Percentiles rank a stretch among this genome's conserved stretches.
Evolutionary conservation across 2,888 invertebrate genomes (phyloP).

Genomic region (Epistrophe grossulariae): DNA sequence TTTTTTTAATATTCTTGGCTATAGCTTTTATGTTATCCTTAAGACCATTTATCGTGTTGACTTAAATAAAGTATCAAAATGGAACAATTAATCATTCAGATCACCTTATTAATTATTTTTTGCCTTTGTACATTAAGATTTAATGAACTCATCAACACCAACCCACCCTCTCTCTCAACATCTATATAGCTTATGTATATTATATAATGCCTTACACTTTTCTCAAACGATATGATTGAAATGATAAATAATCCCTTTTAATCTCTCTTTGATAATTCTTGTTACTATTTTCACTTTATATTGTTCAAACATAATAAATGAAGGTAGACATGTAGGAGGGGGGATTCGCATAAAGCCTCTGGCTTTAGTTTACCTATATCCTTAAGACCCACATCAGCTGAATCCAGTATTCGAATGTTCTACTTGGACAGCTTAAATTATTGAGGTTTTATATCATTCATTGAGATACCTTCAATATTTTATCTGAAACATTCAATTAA

Average conservation of each 20-base stretch:
- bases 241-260: slow-evolving; percentile 12
- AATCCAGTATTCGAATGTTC: slow-evolving; percentile 41
- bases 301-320: background rate
- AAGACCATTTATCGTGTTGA: background rate
- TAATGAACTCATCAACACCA: slow-evolving; percentile 5
- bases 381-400: slow-evolving; percentile 29
- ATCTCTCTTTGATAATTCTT: slow-evolving; percentile 11
- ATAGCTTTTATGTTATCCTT: background rate
- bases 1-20: too few species aligned
- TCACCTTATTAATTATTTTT: slow-evolving; percentile 6
- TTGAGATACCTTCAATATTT: slow-evolving; percentile 61
- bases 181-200: background rate
- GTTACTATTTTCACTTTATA: background rate
- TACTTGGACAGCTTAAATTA: slow-evolving; percentile 65
- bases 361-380: background rate
- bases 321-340: background rate
- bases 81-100: slow-evolving; percentile 2
- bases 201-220: background rate
- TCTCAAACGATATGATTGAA: background rate
- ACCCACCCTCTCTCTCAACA: background rate
- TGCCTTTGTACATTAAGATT: background rate
- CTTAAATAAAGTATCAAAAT: slow-evolving; percentile 2
- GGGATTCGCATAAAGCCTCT: background rate
- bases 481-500: slow-evolving; percentile 54
- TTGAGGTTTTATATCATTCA: slow-evolving; percentile 68